Evolutionary conservation across 2,113 vertebrate genomes (phyloP).

Genomic region (Bos taurus): DNA sequence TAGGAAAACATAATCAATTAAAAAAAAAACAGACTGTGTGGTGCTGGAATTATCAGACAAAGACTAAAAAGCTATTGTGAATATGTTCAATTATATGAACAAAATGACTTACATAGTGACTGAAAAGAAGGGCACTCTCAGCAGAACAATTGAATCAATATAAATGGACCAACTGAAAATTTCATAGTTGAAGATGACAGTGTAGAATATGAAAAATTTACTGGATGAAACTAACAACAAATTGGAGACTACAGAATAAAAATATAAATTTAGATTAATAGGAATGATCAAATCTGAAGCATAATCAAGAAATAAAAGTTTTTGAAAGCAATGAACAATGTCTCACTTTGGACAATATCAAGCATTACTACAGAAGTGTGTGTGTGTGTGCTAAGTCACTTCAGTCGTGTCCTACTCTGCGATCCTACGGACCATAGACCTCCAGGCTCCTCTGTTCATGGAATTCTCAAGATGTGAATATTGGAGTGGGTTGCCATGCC

Average conservation of each 20-base stretch:
- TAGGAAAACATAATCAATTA: background rate
- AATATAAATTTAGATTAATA: background rate
- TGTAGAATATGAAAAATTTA: background rate
- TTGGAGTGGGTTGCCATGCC: background rate
- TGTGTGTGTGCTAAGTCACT: background rate
- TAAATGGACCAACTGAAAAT: background rate
- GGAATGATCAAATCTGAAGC: background rate
- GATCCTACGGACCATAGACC: background rate
- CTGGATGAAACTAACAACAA: background rate
- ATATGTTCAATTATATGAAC: background rate
- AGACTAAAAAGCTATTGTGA: background rate
- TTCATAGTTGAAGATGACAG: background rate
- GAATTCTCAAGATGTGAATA: background rate
- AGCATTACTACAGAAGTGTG: background rate
- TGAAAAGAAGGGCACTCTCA: background rate
- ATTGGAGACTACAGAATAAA: background rate
- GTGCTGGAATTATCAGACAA: background rate
- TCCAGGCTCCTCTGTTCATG: background rate
- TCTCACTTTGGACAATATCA: background rate
- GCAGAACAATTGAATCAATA: background rate
- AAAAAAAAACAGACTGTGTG: background rate
- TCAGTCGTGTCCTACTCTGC: background rate
- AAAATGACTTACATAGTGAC: background rate
- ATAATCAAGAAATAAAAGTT: background rate
- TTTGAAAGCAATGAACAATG: background rate